phyloP scores from a whole-genome alignment of 2,888 invertebrate species.

The Acrobasis repandana region DNA sequence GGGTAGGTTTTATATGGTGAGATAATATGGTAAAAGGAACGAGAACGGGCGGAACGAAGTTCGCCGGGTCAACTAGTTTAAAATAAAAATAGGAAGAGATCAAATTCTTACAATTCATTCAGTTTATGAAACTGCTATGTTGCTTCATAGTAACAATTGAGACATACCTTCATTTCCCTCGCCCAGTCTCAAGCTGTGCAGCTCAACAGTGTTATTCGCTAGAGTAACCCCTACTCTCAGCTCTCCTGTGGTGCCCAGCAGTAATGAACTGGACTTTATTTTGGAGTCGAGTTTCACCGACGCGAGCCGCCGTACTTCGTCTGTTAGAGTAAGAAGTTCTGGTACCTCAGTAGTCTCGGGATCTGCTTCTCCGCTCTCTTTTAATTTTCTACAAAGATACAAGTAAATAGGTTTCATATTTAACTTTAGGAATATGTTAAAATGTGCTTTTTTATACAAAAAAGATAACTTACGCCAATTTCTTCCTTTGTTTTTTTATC shows the following conservation, averaged over 20 bases:
- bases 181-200: conserved; percentile 82
- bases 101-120: no score
- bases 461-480: conserved; percentile 66
- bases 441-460: no score
- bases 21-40: no score
- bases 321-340: conserved; percentile 83
- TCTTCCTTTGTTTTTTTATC: conserved; percentile 88
- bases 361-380: conserved; percentile 60
- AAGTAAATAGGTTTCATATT: conserved; percentile 5
- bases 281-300: conserved; percentile 86
- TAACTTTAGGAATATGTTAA: neutral
- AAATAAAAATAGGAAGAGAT: no score
- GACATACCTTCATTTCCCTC: conserved; percentile 82
- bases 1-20: no score
- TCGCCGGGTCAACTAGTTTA: no score
- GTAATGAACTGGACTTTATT: conserved; percentile 87
- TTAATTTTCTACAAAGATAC: conserved; percentile 54
- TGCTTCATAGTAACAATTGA: neutral
- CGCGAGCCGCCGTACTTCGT: conserved; percentile 88
- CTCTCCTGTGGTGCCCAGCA: conserved; percentile 88
- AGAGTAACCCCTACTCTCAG: conserved; percentile 86
- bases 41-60: no score
- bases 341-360: conserved; percentile 56
- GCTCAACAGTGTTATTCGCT: conserved; percentile 89
- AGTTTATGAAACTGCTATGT: no score